These are phyloP conservation scores for Sinosuthora webbiana DNA, from an alignment of 2,113 vertebrate genomes.

Conservation along the genomic window DNA sequence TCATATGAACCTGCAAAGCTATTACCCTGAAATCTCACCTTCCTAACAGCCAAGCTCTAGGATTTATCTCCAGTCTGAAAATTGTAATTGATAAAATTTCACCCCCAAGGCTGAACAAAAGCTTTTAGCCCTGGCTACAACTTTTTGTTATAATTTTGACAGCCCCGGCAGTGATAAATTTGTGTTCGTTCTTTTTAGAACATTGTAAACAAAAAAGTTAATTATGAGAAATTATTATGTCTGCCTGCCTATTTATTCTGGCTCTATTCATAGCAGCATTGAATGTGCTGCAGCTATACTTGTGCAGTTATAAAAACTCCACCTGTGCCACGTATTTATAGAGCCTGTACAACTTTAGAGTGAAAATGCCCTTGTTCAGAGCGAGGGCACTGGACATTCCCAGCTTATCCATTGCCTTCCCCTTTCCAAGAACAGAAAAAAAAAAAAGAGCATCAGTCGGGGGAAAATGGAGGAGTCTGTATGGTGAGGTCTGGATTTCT, in stretches of 20 bases:
- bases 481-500: background rate
- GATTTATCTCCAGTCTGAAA: background rate
- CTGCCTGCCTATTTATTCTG: constrained; percentile 24
- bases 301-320: background rate
- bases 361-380: background rate
- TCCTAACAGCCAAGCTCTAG: background rate
- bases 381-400: background rate
- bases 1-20: background rate
- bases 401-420: background rate
- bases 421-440: background rate
- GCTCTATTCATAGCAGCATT: background rate
- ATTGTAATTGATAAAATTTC: background rate
- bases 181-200: background rate
- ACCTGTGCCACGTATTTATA: background rate
- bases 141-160: background rate
- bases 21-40: background rate
- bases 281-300: background rate
- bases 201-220: background rate
- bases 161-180: background rate
- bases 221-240: background rate
- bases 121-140: background rate
- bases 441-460: background rate
- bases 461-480: background rate
- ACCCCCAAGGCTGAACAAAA: background rate
- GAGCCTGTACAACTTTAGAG: background rate